Evolutionary conservation across 2,113 vertebrate genomes (phyloP).

Genomic region (Varanus komodoensis): DNA sequence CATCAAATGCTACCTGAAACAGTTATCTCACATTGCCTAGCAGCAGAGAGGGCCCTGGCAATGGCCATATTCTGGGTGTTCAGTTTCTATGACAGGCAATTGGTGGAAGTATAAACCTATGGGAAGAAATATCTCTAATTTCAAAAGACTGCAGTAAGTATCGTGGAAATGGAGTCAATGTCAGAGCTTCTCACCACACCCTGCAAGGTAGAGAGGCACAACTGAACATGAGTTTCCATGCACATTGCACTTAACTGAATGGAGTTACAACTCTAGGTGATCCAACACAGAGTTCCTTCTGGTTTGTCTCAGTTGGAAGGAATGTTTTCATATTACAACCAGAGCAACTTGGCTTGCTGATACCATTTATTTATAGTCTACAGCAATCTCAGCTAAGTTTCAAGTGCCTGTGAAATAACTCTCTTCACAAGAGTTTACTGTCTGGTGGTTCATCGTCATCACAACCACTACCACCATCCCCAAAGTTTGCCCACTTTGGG

Average conservation of each 20-base stretch:
- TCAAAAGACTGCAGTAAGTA: neutral
- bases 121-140: neutral
- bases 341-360: conserved; percentile 21
- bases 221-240: neutral
- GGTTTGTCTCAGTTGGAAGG: conserved; percentile 6
- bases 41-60: neutral
- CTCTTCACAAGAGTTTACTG: conserved; percentile 1
- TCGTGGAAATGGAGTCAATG: neutral
- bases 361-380: conserved; percentile 29
- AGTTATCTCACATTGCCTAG: too few relatives aligned
- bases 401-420: conserved; percentile 26
- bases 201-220: neutral
- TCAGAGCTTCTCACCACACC: neutral
- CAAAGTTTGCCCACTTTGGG: neutral
- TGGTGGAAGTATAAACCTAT: neutral
- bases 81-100: neutral
- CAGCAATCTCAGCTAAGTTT: conserved; percentile 28
- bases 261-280: conserved; percentile 6
- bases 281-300: conserved; percentile 3
- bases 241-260: neutral
- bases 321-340: conserved; percentile 37
- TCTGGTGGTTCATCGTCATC: neutral
- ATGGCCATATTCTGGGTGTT: neutral
- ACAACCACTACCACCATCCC: neutral
- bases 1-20: too few relatives aligned